Base-by-base conservation (phyloP, 1,140 invertebrate species). In the Euglossa dilemma region DNA sequence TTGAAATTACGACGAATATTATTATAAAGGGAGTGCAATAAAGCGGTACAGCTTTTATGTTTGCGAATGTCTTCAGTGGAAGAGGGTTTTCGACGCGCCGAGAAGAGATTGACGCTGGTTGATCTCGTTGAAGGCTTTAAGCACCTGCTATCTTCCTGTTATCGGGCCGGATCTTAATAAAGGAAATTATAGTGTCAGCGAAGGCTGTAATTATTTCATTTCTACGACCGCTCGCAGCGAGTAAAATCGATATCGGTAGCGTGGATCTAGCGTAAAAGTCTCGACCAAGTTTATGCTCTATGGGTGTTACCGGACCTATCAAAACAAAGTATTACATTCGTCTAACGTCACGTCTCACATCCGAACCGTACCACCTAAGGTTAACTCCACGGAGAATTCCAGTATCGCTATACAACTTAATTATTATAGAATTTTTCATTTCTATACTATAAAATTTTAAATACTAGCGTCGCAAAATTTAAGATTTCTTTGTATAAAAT, bases 111-210 rank as follows among this genome's bases (percentile, higher is more conserved):
- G 50, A 23, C 23, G 43, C 23, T 43, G 28, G 47, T 45, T 20
- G 50, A 73, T 71, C 50, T 54, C 36, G 43, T 61, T 64, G 61
- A 74, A 45, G 59, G 63, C 43, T 74, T 74, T 28, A 74, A 74
- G 36, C 79, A 64, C 56, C 56, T 52, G 36, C 70, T 23, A 52
- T 64, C 59, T 36, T 73, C 78, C 11, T 16, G 79, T 25, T 64
- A 74, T 73, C 59, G 43, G n/a, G n/a, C 18, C n/a, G 50, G 70
- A 80, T 80, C 79, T 74, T 64, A 73, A 80, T 80, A 80, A 80
- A 66, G 79, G 28, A 74, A 74, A 80, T 80, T 80, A 80, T n/a
- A 80, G 71, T 36, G 79, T 64, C 59, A 20, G 70, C 20, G 36
- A 74, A 20, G 70, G 18, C 59, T 80, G 70, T 54, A 80, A 80